phyloP scores from a whole-genome alignment of 2,888 invertebrate genomes.

The Aphidoletes aphidimyza region DNA sequence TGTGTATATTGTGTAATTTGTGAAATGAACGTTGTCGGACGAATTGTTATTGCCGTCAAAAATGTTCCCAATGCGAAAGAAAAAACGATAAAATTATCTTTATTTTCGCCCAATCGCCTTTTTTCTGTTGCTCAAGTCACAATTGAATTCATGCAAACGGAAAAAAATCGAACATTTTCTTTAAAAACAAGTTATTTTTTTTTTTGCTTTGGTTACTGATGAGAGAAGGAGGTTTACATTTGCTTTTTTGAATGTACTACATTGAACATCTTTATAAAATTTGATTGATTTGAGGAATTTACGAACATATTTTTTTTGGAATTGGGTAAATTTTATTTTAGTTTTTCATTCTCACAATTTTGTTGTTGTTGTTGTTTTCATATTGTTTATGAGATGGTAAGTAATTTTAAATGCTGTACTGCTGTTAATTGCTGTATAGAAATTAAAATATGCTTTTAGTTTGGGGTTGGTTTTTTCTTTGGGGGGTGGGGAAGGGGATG shows the following conservation, averaged over 20 bases:
- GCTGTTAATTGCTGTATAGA: background rate
- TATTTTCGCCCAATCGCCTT: background rate
- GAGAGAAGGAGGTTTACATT: background rate
- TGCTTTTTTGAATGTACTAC: background rate
- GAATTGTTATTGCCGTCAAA: constrained; percentile 44
- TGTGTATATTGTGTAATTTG: background rate
- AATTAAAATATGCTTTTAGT: background rate
- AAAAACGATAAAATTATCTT: background rate
- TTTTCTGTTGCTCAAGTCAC: background rate
- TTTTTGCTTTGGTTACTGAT: background rate
- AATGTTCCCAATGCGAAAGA: background rate
- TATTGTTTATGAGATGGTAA: background rate
- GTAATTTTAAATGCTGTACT: background rate
- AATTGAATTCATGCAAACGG: background rate
- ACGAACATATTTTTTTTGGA: constrained; percentile 35
- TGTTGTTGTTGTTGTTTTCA: background rate
- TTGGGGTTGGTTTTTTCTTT: background rate
- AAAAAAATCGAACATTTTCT: background rate
- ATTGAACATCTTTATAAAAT: constrained; percentile 22
- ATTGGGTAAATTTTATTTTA: background rate
- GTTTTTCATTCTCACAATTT: background rate
- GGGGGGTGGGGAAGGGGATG: too few species aligned
- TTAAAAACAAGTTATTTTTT: background rate
- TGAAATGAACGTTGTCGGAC: background rate
- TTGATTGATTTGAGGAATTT: constrained; percentile 18